A percentile compares a stretch with the other conserved stretches of the same genome.
These are phyloP conservation scores for Pachycephala philippinensis DNA, from an alignment of 2,113 vertebrate species.

Conservation along the genomic window DNA sequence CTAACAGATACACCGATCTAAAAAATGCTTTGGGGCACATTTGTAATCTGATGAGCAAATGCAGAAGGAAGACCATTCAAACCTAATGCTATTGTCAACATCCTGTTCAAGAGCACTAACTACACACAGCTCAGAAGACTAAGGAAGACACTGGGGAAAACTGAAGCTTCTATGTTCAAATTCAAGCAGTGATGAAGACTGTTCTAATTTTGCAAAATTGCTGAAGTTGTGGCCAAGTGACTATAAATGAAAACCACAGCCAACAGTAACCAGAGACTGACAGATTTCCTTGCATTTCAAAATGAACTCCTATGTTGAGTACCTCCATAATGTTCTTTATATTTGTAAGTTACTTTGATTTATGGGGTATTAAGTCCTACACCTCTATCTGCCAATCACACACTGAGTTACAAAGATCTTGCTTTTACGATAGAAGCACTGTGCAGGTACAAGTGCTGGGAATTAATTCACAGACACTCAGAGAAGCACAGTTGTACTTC, in stretches of 20 bases:
- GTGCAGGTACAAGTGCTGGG: not conserved
- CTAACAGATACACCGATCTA: not conserved
- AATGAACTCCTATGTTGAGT: not conserved
- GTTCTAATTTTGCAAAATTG: not conserved
- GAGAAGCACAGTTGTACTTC: not conserved
- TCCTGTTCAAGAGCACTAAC: not conserved
- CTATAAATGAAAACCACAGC: not conserved
- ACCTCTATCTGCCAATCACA: not conserved
- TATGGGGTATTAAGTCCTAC: not conserved
- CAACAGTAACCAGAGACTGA: not conserved
- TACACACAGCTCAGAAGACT: not conserved
- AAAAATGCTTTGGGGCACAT: not conserved
- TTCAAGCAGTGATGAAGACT: not conserved
- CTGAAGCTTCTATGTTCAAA: not conserved
- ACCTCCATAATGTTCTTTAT: not conserved
- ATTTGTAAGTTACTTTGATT: not conserved
- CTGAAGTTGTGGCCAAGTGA: not conserved
- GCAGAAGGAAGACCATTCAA: not conserved
- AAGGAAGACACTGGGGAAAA: not conserved
- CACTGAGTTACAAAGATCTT: not conserved
- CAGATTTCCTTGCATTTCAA: not conserved
- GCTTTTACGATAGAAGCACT: not conserved
- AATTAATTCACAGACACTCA: not conserved
- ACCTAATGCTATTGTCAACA: not conserved
- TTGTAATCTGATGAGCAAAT: not conserved